phyloP scores from a whole-genome alignment of 1,140 invertebrate species.

The Glossosoma conforme region DNA sequence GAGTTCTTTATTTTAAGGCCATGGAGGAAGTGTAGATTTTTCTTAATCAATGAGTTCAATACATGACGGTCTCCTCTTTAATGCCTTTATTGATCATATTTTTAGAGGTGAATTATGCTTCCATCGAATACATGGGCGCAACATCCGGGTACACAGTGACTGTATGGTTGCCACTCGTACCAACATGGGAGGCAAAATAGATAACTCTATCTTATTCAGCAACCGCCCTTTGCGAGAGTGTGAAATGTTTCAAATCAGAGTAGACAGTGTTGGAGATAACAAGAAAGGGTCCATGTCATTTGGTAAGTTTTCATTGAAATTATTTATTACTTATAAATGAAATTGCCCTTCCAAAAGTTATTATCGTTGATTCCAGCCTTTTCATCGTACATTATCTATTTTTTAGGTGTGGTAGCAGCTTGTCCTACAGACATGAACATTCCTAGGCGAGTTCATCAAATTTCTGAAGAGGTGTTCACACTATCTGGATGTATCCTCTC shows the following conservation, averaged over 20 bases:
- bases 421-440: constrained; percentile 82
- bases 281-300: constrained; percentile 89
- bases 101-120: constrained; percentile 72
- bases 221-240: constrained; percentile 81
- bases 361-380: no score
- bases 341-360: no score
- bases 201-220: constrained; percentile 85
- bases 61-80: no score
- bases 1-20: constrained; percentile 17
- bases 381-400: constrained; percentile 2
- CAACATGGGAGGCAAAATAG: constrained; percentile 61
- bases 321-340: no score
- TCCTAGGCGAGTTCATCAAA: constrained; percentile 50
- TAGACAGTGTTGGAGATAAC: constrained; percentile 88
- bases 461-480: constrained; percentile 16
- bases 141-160: constrained; percentile 81
- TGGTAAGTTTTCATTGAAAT: constrained; percentile 48
- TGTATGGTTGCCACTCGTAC: constrained; percentile 80
- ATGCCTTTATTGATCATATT: constrained; percentile 15
- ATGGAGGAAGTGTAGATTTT: no score
- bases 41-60: no score
- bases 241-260: constrained; percentile 88
- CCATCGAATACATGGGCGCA: constrained; percentile 83
- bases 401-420: constrained; percentile 69
- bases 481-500: constrained; percentile 5